Evolutionary conservation across 2,888 invertebrate species (phyloP).

Genomic region (Erebia epiphron): DNA sequence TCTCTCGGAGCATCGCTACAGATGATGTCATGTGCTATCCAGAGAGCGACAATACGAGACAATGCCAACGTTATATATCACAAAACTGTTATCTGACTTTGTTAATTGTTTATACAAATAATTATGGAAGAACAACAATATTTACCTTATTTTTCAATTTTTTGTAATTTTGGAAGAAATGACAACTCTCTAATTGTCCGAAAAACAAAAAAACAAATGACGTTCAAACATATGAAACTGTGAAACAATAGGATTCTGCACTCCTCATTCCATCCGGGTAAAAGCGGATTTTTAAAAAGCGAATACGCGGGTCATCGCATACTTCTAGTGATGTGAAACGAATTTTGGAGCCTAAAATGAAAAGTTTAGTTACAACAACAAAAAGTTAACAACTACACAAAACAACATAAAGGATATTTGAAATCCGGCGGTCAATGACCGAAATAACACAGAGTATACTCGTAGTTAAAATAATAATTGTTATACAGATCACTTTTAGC

Average conservation of each 20-base stretch:
- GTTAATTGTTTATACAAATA: constrained; percentile 33
- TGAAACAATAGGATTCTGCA: constrained; percentile 81
- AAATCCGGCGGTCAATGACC: constrained; percentile 83
- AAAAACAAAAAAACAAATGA: constrained; percentile 84
- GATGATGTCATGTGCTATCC: constrained; percentile 77
- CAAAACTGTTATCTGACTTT: constrained; percentile 40
- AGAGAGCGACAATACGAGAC: constrained; percentile 70
- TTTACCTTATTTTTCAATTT: constrained; percentile 81
- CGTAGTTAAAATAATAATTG: constrained; percentile 71
- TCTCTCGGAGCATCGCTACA: constrained; percentile 59
- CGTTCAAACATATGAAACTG: constrained; percentile 82
- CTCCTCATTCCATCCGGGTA: constrained; percentile 81
- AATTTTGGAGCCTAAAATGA: constrained; percentile 68
- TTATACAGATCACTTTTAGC: constrained; percentile 70
- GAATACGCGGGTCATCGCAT: constrained; percentile 76
- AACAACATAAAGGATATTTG: constrained; percentile 70
- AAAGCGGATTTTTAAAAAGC: constrained; percentile 77
- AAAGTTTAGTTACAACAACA: constrained; percentile 66
- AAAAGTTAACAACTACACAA: constrained; percentile 65
- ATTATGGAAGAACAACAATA: constrained; percentile 52
- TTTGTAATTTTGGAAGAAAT: constrained; percentile 83
- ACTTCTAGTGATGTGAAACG: constrained; percentile 74
- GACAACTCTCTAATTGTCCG: constrained; percentile 80
- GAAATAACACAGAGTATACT: constrained; percentile 80
- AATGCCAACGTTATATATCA: constrained; percentile 49